phyloP scores from a whole-genome alignment of 1,140 invertebrate genomes.

The Drosophila sturtevanti region DNA sequence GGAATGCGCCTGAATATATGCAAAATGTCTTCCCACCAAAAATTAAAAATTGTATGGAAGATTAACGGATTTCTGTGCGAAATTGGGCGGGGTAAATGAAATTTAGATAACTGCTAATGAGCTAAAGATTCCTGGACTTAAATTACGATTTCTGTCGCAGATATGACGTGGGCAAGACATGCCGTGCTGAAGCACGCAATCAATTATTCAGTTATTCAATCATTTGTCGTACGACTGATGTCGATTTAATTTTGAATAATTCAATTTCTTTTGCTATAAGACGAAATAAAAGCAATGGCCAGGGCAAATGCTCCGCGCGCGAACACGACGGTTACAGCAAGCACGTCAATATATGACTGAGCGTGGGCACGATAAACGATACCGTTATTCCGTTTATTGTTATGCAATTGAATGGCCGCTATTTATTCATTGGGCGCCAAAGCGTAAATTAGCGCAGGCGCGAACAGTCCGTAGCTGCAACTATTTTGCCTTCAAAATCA shows the following conservation, averaged over 20 bases:
- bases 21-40: slow-evolving; percentile 17
- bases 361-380: slow-evolving; percentile 67
- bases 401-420: slow-evolving; percentile 73
- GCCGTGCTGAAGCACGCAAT: slow-evolving; percentile 19
- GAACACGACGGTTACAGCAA: slow-evolving; percentile 51
- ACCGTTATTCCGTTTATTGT: slow-evolving; percentile 68
- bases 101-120: slow-evolving; percentile 31
- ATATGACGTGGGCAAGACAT: slow-evolving; percentile 43
- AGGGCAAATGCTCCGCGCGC: slow-evolving; percentile 22
- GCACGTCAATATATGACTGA: slow-evolving; percentile 75
- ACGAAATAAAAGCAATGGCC: slow-evolving; percentile 20
- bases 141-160: slow-evolving; percentile 17
- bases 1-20: slow-evolving; percentile 24
- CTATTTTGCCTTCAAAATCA: slow-evolving; percentile 20
- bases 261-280: slow-evolving; percentile 18
- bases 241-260: slow-evolving; percentile 17
- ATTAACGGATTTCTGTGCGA: slow-evolving; percentile 17
- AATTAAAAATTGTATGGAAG: slow-evolving; percentile 12
- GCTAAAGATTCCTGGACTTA: slow-evolving; percentile 17
- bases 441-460: slow-evolving; percentile 49
- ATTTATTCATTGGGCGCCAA: slow-evolving; percentile 61
- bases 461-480: slow-evolving; percentile 28
- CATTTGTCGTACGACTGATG: slow-evolving; percentile 23
- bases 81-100: slow-evolving; percentile 8
- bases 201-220: slow-evolving; percentile 30